Base-by-base conservation (phyloP, 2,797 vertebrate genomes). In the Spondyliosoma cantharus region DNA sequence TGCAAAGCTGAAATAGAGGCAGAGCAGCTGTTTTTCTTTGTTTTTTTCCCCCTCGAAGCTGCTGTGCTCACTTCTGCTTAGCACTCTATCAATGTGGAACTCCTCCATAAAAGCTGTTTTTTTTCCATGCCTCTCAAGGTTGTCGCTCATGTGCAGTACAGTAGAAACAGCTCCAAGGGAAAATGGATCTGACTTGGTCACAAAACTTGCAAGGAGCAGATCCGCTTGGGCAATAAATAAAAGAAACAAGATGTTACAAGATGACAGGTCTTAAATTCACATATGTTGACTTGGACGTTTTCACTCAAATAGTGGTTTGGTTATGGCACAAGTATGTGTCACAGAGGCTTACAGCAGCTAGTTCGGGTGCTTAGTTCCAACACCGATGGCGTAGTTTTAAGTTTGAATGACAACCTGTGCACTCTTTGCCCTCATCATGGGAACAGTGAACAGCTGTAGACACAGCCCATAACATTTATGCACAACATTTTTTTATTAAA, bases 291-390 rank as follows among this genome's bases (percentile, higher is more conserved):
- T 57, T 64, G 57, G 20, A 43, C 24, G 24, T 6, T 15, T 17
- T 61, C 17, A 22, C 52, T 48, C 22, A 0, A 58, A 76, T n/a
- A 58, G 67, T 25, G 59, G 14, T 65, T 49, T 0, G 0, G 19
- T 69, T 61, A 74, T 68, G 61, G 24, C 45, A 61, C 15, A 74
- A 75, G 69, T 74, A 68, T 73, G 65, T 76, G n/a, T 29, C 76
- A 75, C 32, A 3, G 69, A 71, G 49, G 32, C 58, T 24, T 16
- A 46, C 56, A 49, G 80, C 80, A 79, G 66, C 78, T 86, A 67
- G 69, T 62, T 57, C 50, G 66, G 73, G 65, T 74, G 63, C 75
- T 85, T 59, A 70, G 74, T 76, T 83, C 43, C 54, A 69, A 25
- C 52, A 74, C 52, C 4, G 20, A 69, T 71, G 74, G 42, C 70